Evolutionary conservation across 2,113 vertebrate species (phyloP).

Genomic region (Zosterops hypoxanthus): DNA sequence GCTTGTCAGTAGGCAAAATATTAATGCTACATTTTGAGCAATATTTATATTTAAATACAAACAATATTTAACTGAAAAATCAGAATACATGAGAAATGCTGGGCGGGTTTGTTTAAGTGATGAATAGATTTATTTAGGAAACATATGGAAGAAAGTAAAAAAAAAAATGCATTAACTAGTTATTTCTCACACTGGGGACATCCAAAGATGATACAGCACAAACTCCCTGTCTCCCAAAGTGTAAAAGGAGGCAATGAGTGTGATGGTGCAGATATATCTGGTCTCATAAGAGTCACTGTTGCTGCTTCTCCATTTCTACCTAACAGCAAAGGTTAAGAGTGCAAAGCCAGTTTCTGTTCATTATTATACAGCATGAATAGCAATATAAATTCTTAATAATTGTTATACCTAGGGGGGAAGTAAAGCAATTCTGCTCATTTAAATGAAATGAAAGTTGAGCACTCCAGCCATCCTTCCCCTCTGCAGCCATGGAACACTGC

Average conservation of each 20-base stretch:
- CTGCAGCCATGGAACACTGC: background rate
- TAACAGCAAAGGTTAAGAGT: slow-evolving; percentile 44
- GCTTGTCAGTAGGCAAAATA: slow-evolving; percentile 45
- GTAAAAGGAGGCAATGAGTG: background rate
- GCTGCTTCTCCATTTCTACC: background rate
- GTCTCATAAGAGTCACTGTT: background rate
- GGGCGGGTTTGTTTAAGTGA: slow-evolving; percentile 13
- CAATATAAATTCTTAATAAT: slow-evolving; percentile 63
- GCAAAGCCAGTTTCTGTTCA: slow-evolving; percentile 30
- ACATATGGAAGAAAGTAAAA: background rate
- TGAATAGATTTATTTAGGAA: slow-evolving; percentile 15
- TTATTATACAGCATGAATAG: slow-evolving; percentile 51
- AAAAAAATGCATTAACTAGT: background rate
- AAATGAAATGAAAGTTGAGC: background rate
- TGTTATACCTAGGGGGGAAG: slow-evolving; percentile 50
- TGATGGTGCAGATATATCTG: background rate
- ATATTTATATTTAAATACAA: slow-evolving; percentile 47
- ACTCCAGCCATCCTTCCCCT: background rate
- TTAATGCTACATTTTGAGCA: slow-evolving; percentile 7
- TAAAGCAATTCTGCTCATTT: slow-evolving; percentile 35
- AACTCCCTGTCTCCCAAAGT: background rate
- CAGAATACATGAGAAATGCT: background rate
- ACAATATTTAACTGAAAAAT: slow-evolving; percentile 50
- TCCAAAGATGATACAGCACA: background rate
- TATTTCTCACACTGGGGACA: background rate